Evolutionary conservation across 2,888 invertebrate genomes (phyloP), one percentile per base, ranked within the genome.

Genomic region (Lottia gigantea): DNA sequence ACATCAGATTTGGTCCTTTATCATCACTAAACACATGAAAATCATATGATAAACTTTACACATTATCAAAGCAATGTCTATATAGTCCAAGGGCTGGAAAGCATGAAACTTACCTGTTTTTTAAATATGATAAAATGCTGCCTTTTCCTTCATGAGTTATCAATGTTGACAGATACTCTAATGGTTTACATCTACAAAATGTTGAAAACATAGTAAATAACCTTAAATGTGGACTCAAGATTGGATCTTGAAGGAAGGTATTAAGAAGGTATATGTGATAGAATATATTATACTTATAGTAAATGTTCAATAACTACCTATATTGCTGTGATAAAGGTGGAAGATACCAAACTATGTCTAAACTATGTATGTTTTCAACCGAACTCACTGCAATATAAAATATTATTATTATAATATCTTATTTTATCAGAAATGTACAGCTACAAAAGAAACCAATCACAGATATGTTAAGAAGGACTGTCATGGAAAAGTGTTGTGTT

Each of bases 81-180:
- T 26, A 3, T 14, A 12, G 12, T 47, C 15, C 16, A 69, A 7
- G 25, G 12, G 19, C 4, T 26, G 45, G 25, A 64, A 55, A 55
- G 15, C 23, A 16, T 23, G 23, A 49, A 40, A 71, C 76, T 76
- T 75, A 87, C 87, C 74, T 84, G 70, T 82, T 83, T 72, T 81
- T 84, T 7, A 88, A 78, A 62, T 78, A 80, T 16, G 87, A 82
- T 40, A 84, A 75, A 23, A 88, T 82, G 66, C 86, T 86, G 4
- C 88, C 89, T 89, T 88, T 85, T 0, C 96, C 96, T 88, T 97
- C 95, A 87, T 96, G 94, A 0, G 94, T 95, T 6, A 96, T 88
- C n/a, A 96, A 87, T 88, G 92, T 92, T 0, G 93, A 92, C 6
- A 96, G 88, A 83, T 94, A 94, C 78, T 93, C 92, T 74, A 94